These are phyloP conservation scores for Micrastur ruficollis DNA, from an alignment of 2,797 vertebrate species.

Conservation along the genomic window DNA sequence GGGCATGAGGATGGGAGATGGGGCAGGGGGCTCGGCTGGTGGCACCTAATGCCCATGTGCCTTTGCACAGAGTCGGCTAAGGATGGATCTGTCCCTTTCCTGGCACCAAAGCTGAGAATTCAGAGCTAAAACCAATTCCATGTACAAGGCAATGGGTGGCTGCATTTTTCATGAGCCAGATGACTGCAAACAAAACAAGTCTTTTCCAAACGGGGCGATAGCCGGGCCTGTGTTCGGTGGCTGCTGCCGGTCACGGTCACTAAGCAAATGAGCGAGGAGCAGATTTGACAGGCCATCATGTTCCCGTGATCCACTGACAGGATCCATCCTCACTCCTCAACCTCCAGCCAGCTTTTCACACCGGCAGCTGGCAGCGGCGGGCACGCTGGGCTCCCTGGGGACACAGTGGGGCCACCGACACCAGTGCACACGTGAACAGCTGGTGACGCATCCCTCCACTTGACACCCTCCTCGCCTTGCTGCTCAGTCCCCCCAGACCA, in stretches of 20 bases:
- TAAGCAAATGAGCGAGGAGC: constrained; percentile 2
- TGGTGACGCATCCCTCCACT: not conserved
- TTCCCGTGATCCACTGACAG: not conserved
- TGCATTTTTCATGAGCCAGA: constrained; percentile 70
- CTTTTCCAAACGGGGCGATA: not conserved
- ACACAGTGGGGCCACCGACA: not conserved
- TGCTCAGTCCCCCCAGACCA: fast-evolving
- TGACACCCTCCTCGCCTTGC: not conserved
- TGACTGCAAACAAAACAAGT: constrained; percentile 36
- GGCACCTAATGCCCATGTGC: fast-evolving
- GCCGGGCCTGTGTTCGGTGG: not conserved
- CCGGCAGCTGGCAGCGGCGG: not conserved
- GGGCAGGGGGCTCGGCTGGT: fast-evolving
- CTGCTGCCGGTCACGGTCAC: not conserved
- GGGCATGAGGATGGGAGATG: not conserved
- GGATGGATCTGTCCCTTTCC: not conserved
- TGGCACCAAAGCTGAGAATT: constrained; percentile 6
- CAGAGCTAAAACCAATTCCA: constrained; percentile 59
- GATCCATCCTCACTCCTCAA: not conserved
- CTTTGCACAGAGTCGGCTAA: fast-evolving
- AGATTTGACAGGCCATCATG: constrained; percentile 13
- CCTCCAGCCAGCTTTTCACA: constrained; percentile 42
- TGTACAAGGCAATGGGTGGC: not conserved
- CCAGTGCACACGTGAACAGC: fast-evolving
- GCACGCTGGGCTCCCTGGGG: not conserved